phyloP scores from a whole-genome alignment of 2,113 vertebrate genomes.

The Pelobates fuscus region DNA sequence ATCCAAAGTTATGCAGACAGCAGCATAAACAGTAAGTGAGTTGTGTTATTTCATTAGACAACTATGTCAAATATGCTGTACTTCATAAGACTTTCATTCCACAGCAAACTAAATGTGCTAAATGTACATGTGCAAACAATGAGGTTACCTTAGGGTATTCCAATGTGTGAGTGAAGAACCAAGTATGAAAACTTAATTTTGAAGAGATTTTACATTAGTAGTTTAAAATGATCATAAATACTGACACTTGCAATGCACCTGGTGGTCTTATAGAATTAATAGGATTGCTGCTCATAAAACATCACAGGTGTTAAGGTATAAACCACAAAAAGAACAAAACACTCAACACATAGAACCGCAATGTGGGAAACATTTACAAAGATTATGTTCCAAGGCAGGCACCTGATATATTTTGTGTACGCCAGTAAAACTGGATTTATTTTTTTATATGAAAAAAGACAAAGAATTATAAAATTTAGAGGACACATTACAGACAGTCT shows the following conservation, averaged over 20 bases:
- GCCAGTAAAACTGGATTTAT: slow-evolving; percentile 15
- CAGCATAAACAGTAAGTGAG: not conserved
- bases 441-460: slow-evolving; percentile 22
- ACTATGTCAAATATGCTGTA: slow-evolving; percentile 43
- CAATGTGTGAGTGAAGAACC: slow-evolving; percentile 13
- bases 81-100: slow-evolving; percentile 42
- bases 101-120: slow-evolving; percentile 22
- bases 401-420: not conserved
- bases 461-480: slow-evolving; percentile 18
- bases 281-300: too few relatives aligned
- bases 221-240: too few relatives aligned
- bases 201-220: too few relatives aligned
- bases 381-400: not conserved
- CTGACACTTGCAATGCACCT: too few relatives aligned
- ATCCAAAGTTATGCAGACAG: slow-evolving; percentile 28
- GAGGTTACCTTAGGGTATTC: slow-evolving; percentile 25
- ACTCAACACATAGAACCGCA: not conserved
- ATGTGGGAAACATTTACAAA: not conserved
- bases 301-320: not conserved
- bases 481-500: slow-evolving; percentile 38
- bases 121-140: slow-evolving; percentile 35
- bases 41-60: slow-evolving; percentile 15
- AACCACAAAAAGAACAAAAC: not conserved
- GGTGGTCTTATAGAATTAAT: too few relatives aligned
- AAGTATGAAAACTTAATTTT: too few relatives aligned